These are phyloP conservation scores for Egretta garzetta DNA, from an alignment of 2,113 vertebrate species.

Conservation along the genomic window DNA sequence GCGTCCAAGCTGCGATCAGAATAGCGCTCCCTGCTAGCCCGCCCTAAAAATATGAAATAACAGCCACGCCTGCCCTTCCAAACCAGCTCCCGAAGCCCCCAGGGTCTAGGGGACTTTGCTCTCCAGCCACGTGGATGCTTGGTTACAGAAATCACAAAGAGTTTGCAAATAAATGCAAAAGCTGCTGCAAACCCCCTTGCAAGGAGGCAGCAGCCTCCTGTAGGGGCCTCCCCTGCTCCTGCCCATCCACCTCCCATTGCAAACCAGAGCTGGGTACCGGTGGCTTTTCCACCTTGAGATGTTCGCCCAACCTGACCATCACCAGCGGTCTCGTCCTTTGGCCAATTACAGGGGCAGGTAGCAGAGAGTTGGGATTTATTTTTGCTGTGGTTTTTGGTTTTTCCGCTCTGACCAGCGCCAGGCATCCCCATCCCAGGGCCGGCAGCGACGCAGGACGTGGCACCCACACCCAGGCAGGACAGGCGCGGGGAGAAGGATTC, in stretches of 20 bases:
- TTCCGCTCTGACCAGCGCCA: neutral
- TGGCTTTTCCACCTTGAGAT: neutral
- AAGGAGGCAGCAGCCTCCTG: neutral
- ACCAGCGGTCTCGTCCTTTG: neutral
- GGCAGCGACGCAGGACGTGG: fast-evolving
- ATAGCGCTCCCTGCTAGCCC: neutral
- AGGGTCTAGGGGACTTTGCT: neutral
- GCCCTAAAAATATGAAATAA: neutral
- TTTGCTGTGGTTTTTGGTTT: neutral
- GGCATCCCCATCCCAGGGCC: fast-evolving
- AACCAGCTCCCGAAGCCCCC: neutral
- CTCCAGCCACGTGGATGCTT: neutral
- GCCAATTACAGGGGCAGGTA: neutral
- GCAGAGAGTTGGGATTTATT: neutral
- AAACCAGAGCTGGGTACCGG: neutral
- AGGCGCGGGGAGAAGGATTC: neutral
- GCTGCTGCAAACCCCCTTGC: slow-evolving; percentile 1
- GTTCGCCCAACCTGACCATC: neutral
- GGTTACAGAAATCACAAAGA: neutral
- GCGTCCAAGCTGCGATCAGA: neutral
- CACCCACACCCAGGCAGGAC: neutral
- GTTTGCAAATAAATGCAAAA: neutral
- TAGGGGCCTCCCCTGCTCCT: neutral
- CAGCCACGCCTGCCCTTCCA: neutral
- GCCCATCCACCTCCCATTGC: neutral